A percentile compares a stretch with the other conserved stretches of the same genome.
These are phyloP conservation scores for Leptopilina syphax DNA, from an alignment of 2,888 invertebrate genomes.

Conservation along the genomic window DNA sequence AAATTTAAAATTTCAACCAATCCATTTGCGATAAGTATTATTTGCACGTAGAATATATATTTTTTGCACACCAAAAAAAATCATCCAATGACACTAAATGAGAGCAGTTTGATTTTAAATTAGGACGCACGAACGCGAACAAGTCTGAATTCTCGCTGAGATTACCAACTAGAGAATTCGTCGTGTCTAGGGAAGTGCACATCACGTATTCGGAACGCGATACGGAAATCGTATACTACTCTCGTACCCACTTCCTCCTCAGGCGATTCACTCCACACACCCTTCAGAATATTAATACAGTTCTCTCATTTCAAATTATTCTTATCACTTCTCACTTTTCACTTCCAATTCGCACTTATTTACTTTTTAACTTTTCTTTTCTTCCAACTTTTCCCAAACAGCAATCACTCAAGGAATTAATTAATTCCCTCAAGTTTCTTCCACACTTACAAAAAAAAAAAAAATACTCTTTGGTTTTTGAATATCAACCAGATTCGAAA, in stretches of 20 bases:
- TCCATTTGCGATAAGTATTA: not conserved
- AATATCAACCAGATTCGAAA: no score
- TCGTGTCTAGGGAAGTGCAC: constrained; percentile 32
- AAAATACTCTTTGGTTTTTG: no score
- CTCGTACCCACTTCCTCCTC: constrained; percentile 32
- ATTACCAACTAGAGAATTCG: constrained; percentile 35
- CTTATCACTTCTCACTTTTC: constrained; percentile 27
- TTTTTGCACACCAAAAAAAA: not conserved
- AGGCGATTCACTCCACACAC: constrained; percentile 11
- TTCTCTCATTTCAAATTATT: constrained; percentile 6
- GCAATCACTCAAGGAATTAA: not conserved
- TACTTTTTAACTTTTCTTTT: not conserved
- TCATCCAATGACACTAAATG: not conserved
- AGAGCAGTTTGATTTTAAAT: constrained; percentile 7
- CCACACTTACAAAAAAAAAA: no score
- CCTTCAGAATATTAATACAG: constrained; percentile 24
- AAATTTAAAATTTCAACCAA: not conserved
- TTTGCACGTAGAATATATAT: no score
- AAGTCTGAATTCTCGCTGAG: constrained; percentile 26
- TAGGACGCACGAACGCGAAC: constrained; percentile 29
- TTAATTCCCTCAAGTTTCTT: not conserved
- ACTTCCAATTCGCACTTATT: not conserved
- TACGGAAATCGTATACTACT: constrained; percentile 39
- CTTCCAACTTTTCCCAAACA: not conserved
- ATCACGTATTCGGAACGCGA: constrained; percentile 38